Percentiles rank a stretch among this genome's conserved stretches.
phyloP scores from a whole-genome alignment of 2,888 invertebrate species.

The Crocallis elinguaria region DNA sequence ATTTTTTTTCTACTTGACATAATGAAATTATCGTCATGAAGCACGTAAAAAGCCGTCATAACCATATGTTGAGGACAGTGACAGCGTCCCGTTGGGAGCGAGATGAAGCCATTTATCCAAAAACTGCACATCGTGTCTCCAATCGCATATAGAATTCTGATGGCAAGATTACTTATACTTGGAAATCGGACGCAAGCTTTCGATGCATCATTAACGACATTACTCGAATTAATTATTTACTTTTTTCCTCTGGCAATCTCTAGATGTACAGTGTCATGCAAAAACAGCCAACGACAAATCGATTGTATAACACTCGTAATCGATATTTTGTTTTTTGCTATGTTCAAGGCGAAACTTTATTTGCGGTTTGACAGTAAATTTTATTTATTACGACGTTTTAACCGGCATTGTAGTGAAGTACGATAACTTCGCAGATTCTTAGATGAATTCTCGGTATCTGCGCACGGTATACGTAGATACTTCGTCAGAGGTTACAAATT shows the following conservation, averaged over 20 bases:
- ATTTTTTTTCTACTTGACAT: conserved; percentile 38
- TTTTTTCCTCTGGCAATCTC: conserved; percentile 35
- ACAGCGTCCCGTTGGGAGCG: conserved; percentile 57
- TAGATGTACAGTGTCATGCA: conserved; percentile 40
- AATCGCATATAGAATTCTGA: conserved; percentile 77
- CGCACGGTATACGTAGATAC: too few species aligned
- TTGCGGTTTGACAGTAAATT: conserved; percentile 75
- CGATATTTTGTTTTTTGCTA: conserved; percentile 43
- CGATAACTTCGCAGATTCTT: conserved; percentile 1
- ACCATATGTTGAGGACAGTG: conserved; percentile 58
- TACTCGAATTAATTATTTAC: conserved; percentile 70
- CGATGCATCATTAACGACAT: conserved; percentile 78
- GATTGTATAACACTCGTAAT: conserved; percentile 45
- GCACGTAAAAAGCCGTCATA: conserved; percentile 64
- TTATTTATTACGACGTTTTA: conserved; percentile 61
- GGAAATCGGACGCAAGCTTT: conserved; percentile 72
- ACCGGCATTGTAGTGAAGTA: conserved; percentile 33
- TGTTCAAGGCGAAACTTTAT: conserved; percentile 65
- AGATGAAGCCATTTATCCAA: conserved; percentile 82
- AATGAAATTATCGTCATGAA: conserved; percentile 65
- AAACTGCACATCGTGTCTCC: conserved; percentile 59
- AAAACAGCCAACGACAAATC: conserved; percentile 37
- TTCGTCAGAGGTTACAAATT: conserved; percentile 31
- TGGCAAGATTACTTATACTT: conserved; percentile 79
- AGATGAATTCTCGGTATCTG: too few species aligned